Percentiles rank a stretch among this genome's conserved stretches.
Conservation (phyloP, 2,888 invertebrate species). For the Rotaria magnacalcarata region DNA sequence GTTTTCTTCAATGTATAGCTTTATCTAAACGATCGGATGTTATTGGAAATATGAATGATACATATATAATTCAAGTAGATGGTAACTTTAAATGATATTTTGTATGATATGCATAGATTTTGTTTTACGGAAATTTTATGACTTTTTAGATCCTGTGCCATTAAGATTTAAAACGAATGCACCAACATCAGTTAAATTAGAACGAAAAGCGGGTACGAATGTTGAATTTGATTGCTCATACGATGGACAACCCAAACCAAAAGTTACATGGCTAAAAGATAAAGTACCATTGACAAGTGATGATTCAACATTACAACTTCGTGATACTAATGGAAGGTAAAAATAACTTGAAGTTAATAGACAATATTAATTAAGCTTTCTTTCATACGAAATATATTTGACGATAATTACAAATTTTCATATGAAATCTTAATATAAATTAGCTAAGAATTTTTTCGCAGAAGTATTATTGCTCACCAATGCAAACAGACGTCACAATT, state of each 20-base stretch:
- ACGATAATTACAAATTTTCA: too few species aligned
- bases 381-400: too few species aligned
- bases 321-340: neutral
- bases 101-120: neutral
- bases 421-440: too few species aligned
- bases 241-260: neutral
- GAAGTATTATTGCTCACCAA: too few species aligned
- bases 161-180: neutral
- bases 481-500: too few species aligned
- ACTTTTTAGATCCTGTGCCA: neutral
- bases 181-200: neutral
- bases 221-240: constrained; percentile 3
- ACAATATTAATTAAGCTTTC: too few species aligned
- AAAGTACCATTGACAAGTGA: neutral
- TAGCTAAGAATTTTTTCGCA: too few species aligned
- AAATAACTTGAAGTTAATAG: too few species aligned
- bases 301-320: constrained; percentile 13
- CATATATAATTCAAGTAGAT: neutral
- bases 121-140: neutral
- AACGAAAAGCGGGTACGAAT: neutral
- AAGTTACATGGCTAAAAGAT: neutral
- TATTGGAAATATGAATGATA: neutral
- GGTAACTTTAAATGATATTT: neutral
- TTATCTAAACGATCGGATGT: neutral
- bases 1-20: neutral